phyloP scores from a whole-genome alignment of 2,888 invertebrate genomes.

The Agrilus mali region DNA sequence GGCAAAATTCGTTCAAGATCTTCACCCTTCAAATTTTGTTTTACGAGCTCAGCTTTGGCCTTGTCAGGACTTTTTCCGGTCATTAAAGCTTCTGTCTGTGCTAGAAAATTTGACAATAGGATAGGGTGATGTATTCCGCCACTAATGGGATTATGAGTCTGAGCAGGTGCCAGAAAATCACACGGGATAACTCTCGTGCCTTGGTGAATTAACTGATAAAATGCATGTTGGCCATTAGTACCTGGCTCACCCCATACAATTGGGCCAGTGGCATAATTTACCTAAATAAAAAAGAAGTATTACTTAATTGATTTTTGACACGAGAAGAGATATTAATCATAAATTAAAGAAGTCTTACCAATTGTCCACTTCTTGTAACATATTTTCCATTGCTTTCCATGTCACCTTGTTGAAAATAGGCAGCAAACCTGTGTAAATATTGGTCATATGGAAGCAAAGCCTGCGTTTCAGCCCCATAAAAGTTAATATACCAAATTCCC shows the following conservation, averaged over 20 bases:
- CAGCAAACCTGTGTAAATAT: constrained; percentile 95
- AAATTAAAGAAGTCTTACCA: constrained; percentile 31
- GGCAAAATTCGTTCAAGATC: constrained; percentile 72
- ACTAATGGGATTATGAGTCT: constrained; percentile 78
- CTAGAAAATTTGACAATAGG: constrained; percentile 90
- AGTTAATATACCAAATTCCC: constrained; percentile 90
- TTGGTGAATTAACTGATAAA: constrained; percentile 98
- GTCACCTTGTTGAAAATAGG: constrained; percentile 99
- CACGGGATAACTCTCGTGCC: constrained; percentile 78
- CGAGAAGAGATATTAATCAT: neutral
- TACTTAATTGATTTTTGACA: neutral
- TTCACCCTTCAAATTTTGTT: constrained; percentile 61
- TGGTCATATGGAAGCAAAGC: constrained; percentile 97
- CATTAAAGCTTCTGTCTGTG: constrained; percentile 98
- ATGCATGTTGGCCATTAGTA: constrained; percentile 99
- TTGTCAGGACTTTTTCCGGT: constrained; percentile 39
- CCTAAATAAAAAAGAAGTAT: constrained; percentile 19
- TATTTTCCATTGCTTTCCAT: constrained; percentile 99
- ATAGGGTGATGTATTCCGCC: constrained; percentile 86
- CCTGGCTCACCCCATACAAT: constrained; percentile 98
- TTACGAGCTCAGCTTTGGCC: constrained; percentile 69
- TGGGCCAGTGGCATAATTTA: constrained; percentile 56
- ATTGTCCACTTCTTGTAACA: constrained; percentile 58
- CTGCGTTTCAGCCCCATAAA: constrained; percentile 91
- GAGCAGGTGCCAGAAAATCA: constrained; percentile 91